A percentile compares a stretch with the other conserved stretches of the same genome.
These are phyloP conservation scores for Sacculina carcini DNA, from an alignment of 2,888 invertebrate species.

Conservation along the genomic window DNA sequence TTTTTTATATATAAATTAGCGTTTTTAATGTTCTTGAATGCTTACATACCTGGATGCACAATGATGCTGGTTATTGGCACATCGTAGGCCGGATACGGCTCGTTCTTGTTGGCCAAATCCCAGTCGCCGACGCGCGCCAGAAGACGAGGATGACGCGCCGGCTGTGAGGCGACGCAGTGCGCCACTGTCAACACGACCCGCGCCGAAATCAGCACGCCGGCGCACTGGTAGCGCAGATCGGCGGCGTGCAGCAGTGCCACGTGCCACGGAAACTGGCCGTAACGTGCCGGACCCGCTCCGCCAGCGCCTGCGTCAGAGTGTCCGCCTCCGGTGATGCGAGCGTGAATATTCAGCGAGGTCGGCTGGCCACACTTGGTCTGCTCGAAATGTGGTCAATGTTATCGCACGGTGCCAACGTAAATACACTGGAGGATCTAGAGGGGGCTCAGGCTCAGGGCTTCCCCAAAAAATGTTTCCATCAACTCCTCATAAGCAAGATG, in stretches of 20 bases:
- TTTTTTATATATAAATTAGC: too few species aligned
- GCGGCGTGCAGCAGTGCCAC: constrained; percentile 5
- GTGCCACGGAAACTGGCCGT: constrained; percentile 8
- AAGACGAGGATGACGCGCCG: not conserved
- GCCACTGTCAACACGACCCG: constrained; percentile 7
- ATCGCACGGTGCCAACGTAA: too few species aligned
- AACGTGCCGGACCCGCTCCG: not conserved
- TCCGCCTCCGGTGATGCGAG: not conserved
- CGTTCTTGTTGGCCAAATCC: not conserved
- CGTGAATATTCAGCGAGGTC: not conserved
- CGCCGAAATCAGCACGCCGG: constrained; percentile 6
- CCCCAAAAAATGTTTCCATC: too few species aligned
- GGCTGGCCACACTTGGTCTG: not conserved
- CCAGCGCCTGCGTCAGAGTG: too few species aligned
- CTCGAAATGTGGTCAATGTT: too few species aligned
- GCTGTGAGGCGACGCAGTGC: constrained; percentile 5
- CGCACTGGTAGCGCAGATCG: constrained; percentile 6
- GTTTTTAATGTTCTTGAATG: not conserved
- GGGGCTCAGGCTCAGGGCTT: too few species aligned
- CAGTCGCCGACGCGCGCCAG: constrained; percentile 7
- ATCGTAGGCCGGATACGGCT: constrained; percentile 6
- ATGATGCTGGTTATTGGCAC: not conserved
- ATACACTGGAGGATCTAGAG: too few species aligned
- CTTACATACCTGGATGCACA: constrained; percentile 1
- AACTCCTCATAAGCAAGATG: too few species aligned